phyloP scores from a whole-genome alignment of 2,888 invertebrate genomes.

The Drosophila paracracens region DNA sequence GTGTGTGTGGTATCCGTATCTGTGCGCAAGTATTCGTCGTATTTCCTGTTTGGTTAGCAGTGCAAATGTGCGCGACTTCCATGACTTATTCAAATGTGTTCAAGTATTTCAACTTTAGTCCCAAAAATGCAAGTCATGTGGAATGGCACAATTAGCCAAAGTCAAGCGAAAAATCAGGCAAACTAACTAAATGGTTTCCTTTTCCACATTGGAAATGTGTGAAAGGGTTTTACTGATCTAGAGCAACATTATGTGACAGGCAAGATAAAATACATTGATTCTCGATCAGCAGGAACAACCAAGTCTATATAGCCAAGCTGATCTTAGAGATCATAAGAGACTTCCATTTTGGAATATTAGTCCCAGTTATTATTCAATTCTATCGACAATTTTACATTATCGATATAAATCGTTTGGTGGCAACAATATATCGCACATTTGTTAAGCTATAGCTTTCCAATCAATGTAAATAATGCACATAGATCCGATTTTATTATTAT shows the following conservation, averaged over 20 bases:
- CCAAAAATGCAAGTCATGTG: not conserved
- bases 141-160: constrained; percentile 15
- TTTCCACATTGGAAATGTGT: not conserved
- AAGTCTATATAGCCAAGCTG: not conserved
- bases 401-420: not conserved
- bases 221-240: not conserved
- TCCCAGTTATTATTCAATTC: not conserved
- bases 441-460: not conserved
- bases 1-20: not conserved
- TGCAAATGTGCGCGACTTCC: constrained; percentile 64
- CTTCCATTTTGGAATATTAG: not conserved
- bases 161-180: not conserved
- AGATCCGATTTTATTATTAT: too few relatives aligned
- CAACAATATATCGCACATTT: not conserved
- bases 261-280: not conserved
- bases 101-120: constrained; percentile 57
- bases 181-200: not conserved
- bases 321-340: not conserved
- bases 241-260: not conserved
- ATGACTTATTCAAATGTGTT: constrained; percentile 67
- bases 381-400: not conserved
- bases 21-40: constrained; percentile 15
- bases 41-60: constrained; percentile 53
- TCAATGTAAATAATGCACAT: not conserved
- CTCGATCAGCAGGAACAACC: not conserved